Conservation (phyloP, 1,140 invertebrate species). For the Leptonema lineaticorne region DNA sequence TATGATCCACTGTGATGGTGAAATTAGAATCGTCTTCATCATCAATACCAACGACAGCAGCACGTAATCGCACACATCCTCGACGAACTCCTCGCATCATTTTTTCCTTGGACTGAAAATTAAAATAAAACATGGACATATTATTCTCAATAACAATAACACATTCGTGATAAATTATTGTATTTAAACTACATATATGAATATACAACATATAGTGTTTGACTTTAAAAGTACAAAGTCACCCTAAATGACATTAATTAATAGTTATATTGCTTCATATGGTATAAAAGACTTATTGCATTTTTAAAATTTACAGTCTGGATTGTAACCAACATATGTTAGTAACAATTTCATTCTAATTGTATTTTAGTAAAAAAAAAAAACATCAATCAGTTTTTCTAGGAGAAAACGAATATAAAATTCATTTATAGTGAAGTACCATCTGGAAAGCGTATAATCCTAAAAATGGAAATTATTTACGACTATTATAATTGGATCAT, state of each 20-base stretch:
- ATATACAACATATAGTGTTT: background rate
- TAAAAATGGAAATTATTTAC: background rate
- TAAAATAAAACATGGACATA: slow-evolving; percentile 30
- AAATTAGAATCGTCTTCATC: slow-evolving; percentile 99
- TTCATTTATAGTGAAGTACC: too few relatives aligned
- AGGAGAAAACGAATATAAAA: too few relatives aligned
- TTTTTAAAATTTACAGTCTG: too few relatives aligned
- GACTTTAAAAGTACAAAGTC: background rate
- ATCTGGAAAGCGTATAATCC: too few relatives aligned
- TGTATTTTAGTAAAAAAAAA: too few relatives aligned
- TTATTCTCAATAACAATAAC: background rate
- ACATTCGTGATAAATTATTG: too few relatives aligned
- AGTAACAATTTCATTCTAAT: too few relatives aligned
- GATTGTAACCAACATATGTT: too few relatives aligned
- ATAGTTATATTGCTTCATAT: background rate
- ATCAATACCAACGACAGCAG: slow-evolving; percentile 97
- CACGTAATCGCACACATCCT: slow-evolving; percentile 91
- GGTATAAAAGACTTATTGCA: background rate
- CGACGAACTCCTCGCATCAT: slow-evolving; percentile 95
- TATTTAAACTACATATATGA: too few relatives aligned
- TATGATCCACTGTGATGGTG: slow-evolving; percentile 97
- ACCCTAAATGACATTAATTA: background rate
- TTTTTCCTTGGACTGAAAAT: slow-evolving; percentile 94
- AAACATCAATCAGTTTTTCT: too few relatives aligned
- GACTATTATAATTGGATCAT: background rate